phyloP scores from a whole-genome alignment of 2,113 vertebrate genomes.

The Dolichallabes microphthalmus region DNA sequence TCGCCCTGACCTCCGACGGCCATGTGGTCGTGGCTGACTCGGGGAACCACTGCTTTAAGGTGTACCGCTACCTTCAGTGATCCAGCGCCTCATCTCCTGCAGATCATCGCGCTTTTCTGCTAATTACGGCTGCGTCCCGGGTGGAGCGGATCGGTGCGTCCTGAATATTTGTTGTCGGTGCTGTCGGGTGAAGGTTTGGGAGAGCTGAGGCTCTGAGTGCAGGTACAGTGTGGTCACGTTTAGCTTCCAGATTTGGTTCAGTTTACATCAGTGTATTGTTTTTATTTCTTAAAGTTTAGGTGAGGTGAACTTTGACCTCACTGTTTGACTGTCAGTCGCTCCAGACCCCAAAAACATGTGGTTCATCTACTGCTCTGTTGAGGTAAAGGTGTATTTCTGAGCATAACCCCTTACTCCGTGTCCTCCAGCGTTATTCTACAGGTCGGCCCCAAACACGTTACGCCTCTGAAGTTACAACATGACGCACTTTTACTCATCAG shows the following conservation, averaged over 20 bases:
- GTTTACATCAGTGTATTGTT: background rate
- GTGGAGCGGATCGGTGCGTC: background rate
- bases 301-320: background rate
- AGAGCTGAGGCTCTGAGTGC: conserved; percentile 17
- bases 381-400: background rate
- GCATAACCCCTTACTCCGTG: background rate
- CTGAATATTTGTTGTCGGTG: conserved; percentile 8
- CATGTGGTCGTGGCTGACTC: conserved; percentile 97
- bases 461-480: background rate
- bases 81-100: conserved; percentile 30
- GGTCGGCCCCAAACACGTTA: background rate
- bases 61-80: conserved; percentile 96
- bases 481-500: background rate
- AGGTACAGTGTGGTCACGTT: conserved; percentile 26
- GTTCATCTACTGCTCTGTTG: background rate
- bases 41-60: conserved; percentile 98
- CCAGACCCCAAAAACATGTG: too few species aligned
- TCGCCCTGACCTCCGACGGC: conserved; percentile 92
- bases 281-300: background rate
- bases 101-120: conserved; percentile 1
- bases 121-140: background rate
- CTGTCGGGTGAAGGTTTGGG: background rate
- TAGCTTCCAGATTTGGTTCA: background rate
- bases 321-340: background rate
- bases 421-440: background rate